Evolutionary conservation across 2,113 vertebrate species (phyloP).

Genomic region (Rhizomys pruinosus): DNA sequence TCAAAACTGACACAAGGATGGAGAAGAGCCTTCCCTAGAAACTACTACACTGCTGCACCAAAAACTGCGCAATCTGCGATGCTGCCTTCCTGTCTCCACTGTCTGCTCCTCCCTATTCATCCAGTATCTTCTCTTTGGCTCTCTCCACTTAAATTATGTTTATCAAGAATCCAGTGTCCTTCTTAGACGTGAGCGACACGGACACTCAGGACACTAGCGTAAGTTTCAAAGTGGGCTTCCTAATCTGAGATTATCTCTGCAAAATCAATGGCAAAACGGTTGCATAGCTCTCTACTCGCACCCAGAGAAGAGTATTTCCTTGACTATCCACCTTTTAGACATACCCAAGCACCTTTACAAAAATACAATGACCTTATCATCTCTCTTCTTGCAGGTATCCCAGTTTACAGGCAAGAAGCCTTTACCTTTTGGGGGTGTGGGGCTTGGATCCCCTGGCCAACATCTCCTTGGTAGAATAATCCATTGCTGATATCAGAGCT

Average conservation of each 20-base stretch:
- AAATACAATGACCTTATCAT: too few species aligned
- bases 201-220: not conserved
- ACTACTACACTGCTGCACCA: not conserved
- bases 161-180: not conserved
- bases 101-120: not conserved
- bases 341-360: too few species aligned
- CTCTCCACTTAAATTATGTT: not conserved
- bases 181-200: not conserved
- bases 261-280: constrained; percentile 36
- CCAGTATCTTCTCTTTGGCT: too few species aligned
- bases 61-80: not conserved
- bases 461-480: too few species aligned
- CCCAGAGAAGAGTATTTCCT: not conserved
- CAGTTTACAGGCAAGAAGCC: too few species aligned
- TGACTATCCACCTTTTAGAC: not conserved
- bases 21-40: not conserved
- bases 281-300: not conserved
- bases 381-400: too few species aligned
- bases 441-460: too few species aligned
- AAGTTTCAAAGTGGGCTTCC: not conserved
- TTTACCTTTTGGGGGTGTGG: too few species aligned
- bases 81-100: not conserved
- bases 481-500: too few species aligned
- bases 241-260: not conserved
- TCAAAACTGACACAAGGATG: not conserved